phyloP scores from a whole-genome alignment of 2,113 vertebrate species.

The Pipra filicauda region DNA sequence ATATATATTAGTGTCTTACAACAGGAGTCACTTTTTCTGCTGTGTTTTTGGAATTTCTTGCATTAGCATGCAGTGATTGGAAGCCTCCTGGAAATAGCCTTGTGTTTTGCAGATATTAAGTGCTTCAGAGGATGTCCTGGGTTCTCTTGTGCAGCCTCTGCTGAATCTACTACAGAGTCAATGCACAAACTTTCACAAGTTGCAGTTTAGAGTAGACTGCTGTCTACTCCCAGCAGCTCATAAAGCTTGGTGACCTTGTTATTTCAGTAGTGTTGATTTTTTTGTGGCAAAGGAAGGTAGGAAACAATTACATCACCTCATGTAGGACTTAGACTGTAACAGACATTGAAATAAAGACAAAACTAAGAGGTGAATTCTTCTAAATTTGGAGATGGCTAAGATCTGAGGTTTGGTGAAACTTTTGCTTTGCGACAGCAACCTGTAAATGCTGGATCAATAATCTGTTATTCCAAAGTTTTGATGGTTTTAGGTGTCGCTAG shows the following conservation, averaged over 20 bases:
- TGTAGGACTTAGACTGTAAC: not conserved
- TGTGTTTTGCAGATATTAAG: not conserved
- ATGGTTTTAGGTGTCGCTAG: not conserved
- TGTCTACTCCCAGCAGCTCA: not conserved
- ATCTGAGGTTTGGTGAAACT: not conserved
- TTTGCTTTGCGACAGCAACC: not conserved
- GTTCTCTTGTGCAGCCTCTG: not conserved
- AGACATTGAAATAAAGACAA: not conserved
- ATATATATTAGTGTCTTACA: not conserved
- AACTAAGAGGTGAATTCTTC: not conserved
- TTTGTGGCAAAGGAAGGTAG: not conserved
- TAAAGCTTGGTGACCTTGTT: not conserved
- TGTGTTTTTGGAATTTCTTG: not conserved
- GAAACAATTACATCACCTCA: not conserved
- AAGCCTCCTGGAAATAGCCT: not conserved
- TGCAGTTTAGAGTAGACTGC: not conserved
- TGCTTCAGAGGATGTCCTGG: not conserved
- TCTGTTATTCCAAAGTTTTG: not conserved
- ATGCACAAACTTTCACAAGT: not conserved
- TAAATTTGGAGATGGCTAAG: not conserved
- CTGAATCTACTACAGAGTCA: not conserved
- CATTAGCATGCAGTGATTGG: not conserved
- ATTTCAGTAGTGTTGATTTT: not conserved
- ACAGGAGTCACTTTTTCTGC: not conserved
- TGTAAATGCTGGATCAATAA: not conserved